A percentile compares a stretch with the other conserved stretches of the same genome.
These are phyloP conservation scores for Lithodes maja DNA, from an alignment of 2,888 invertebrate species.

Conservation along the genomic window DNA sequence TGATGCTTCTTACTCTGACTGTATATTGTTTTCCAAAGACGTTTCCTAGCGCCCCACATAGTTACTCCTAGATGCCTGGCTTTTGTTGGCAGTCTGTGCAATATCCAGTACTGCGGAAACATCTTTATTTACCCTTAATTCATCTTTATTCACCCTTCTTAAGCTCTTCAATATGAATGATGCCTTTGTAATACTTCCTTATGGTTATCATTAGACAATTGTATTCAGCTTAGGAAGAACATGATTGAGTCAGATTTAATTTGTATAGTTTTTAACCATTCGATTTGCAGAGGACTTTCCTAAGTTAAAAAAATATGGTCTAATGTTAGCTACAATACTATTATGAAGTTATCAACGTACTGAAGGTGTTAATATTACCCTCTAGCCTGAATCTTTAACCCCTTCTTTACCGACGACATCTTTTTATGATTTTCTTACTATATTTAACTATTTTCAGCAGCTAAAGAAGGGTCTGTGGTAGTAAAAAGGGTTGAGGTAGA, in stretches of 20 bases:
- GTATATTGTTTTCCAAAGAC: too few species aligned
- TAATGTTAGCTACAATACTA: too few species aligned
- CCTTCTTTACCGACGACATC: too few species aligned
- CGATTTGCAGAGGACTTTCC: background rate
- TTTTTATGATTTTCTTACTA: too few species aligned
- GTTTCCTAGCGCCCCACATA: too few species aligned
- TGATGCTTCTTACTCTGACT: background rate
- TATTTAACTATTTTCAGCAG: background rate
- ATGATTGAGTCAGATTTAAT: background rate
- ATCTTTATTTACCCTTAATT: background rate
- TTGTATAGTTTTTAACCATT: background rate
- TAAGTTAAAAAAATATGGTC: too few species aligned
- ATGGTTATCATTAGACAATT: background rate
- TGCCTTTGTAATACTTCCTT: background rate
- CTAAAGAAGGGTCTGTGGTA: too few species aligned
- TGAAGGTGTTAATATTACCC: too few species aligned
- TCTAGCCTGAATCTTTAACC: too few species aligned
- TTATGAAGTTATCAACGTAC: too few species aligned
- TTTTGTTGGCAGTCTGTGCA: slow-evolving; percentile 41
- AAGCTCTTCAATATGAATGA: background rate
- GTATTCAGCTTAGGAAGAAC: background rate
- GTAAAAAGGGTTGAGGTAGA: too few species aligned
- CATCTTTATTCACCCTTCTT: background rate
- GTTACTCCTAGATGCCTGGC: background rate
- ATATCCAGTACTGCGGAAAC: slow-evolving; percentile 36